Conservation (phyloP, 2,797 vertebrate genomes). For the Staurois parvus region DNA sequence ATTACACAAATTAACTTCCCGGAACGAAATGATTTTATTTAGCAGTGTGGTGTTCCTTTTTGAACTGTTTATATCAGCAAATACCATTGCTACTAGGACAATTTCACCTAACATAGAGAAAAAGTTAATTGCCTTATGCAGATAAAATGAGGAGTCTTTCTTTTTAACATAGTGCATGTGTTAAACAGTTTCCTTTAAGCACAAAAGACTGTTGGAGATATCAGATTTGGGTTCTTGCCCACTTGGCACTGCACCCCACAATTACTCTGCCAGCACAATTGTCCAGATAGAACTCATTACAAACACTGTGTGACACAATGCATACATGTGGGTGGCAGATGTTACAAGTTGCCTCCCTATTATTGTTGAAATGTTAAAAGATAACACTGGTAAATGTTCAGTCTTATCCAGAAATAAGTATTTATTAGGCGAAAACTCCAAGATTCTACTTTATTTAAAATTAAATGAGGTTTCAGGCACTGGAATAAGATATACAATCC, state of each 20-base stretch:
- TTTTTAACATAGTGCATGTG: constrained; percentile 41
- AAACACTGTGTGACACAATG: constrained; percentile 55
- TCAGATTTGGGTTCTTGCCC: constrained; percentile 57
- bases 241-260: constrained; percentile 58
- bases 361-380: constrained; percentile 34
- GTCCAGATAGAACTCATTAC: constrained; percentile 56
- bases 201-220: constrained; percentile 50
- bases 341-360: constrained; percentile 32
- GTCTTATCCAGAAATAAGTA: constrained; percentile 16
- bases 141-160: constrained; percentile 24
- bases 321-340: constrained; percentile 57
- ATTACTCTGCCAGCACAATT: constrained; percentile 54
- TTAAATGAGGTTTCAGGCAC: not conserved
- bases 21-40: constrained; percentile 28
- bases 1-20: constrained; percentile 10
- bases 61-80: not conserved
- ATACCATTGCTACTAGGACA: not conserved
- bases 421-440: not conserved
- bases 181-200: constrained; percentile 53
- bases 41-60: constrained; percentile 11
- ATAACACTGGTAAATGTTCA: constrained; percentile 15
- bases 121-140: constrained; percentile 33
- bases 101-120: constrained; percentile 7
- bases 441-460: not conserved
- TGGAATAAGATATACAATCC: not conserved